Evolutionary conservation across 2,888 invertebrate species (phyloP).

Genomic region (Tenthredo scrophulariae): DNA sequence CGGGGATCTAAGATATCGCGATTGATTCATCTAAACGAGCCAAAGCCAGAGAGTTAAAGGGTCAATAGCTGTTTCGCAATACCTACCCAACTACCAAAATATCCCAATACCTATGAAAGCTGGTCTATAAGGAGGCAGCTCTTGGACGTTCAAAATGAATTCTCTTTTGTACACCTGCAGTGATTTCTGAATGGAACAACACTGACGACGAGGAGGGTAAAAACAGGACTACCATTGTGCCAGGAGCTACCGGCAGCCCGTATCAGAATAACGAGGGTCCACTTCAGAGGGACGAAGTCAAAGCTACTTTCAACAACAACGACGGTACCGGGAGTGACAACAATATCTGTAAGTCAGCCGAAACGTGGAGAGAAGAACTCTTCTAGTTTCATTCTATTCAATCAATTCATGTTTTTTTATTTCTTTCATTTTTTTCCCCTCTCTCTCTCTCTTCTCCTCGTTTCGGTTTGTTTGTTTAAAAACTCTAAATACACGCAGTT

Average conservation of each 20-base stretch:
- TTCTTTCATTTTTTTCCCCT: too few species aligned
- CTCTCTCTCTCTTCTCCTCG: not conserved
- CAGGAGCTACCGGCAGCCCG: conserved; percentile 78
- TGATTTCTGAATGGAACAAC: conserved; percentile 80
- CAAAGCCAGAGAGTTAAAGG: not conserved
- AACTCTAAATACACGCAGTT: conserved; percentile 69
- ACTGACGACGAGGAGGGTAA: conserved; percentile 81
- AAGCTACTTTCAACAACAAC: conserved; percentile 81
- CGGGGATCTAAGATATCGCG: not conserved
- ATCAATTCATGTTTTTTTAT: not conserved
- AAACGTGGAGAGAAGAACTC: not conserved
- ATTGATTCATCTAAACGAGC: conserved; percentile 35
- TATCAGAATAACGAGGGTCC: conserved; percentile 82
- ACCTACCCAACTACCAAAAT: not conserved
- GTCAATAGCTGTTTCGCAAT: not conserved
- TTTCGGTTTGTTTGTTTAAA: conserved; percentile 63
- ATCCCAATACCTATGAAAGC: too few species aligned
- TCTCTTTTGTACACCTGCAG: conserved; percentile 61
- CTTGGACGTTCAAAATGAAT: conserved; percentile 16
- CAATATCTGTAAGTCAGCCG: conserved; percentile 71
- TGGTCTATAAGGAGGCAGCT: not conserved
- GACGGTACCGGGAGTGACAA: conserved; percentile 65
- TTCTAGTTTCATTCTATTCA: conserved; percentile 1
- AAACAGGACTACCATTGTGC: conserved; percentile 74
- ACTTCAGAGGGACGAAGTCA: conserved; percentile 85